These are phyloP conservation scores for Hydropsyche tenuis DNA, from an alignment of 1,140 invertebrate species.

Conservation along the genomic window DNA sequence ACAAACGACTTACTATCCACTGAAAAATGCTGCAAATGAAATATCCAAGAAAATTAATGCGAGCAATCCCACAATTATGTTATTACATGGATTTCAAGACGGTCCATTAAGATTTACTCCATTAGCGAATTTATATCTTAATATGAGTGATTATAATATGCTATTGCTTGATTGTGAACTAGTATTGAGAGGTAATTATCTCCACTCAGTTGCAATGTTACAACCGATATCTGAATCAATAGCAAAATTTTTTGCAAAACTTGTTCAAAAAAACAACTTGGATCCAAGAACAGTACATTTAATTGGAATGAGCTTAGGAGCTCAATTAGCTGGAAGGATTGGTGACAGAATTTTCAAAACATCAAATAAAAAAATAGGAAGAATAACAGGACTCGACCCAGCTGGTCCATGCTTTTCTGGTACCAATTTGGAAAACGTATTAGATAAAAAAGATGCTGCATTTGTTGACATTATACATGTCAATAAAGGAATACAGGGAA, in stretches of 20 bases:
- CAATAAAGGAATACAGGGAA: conserved; percentile 66
- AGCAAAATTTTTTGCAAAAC: conserved; percentile 60
- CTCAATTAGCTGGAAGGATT: conserved; percentile 65
- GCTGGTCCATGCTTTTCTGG: conserved; percentile 63
- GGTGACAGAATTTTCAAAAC: conserved; percentile 65
- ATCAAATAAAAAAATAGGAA: conserved; percentile 54
- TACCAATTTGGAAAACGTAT: conserved; percentile 58
- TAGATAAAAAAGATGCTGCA: conserved; percentile 67
- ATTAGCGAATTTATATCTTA: conserved; percentile 55
- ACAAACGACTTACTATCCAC: conserved; percentile 25
- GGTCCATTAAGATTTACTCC: conserved; percentile 53
- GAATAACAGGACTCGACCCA: conserved; percentile 65
- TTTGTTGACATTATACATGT: conserved; percentile 73
- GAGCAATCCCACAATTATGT: conserved; percentile 48
- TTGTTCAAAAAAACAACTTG: conserved; percentile 61
- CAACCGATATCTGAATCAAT: conserved; percentile 60
- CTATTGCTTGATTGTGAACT: conserved; percentile 67
- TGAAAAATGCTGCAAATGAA: conserved; percentile 26
- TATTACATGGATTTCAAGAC: conserved; percentile 63
- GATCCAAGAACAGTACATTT: conserved; percentile 62
- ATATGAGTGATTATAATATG: conserved; percentile 63
- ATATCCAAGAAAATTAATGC: conserved; percentile 28
- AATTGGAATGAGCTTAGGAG: conserved; percentile 69
- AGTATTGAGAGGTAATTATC: conserved; percentile 63
- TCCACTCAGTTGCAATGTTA: conserved; percentile 63